Evolutionary conservation across 2,797 vertebrate species (phyloP), one percentile per base, ranked within the genome.

Genomic region (Sebastes nivosus): DNA sequence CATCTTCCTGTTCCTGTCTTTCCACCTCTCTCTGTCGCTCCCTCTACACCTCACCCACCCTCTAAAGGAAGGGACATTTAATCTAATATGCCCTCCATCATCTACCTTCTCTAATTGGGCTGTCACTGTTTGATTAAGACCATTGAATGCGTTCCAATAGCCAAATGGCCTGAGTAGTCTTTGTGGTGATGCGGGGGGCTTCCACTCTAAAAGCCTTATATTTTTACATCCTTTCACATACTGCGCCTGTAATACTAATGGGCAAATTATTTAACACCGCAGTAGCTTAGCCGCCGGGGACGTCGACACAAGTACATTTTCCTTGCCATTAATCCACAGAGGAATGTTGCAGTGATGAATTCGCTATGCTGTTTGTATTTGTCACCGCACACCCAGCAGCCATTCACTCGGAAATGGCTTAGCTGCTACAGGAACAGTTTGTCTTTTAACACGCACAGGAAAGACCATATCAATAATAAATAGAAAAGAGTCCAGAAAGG

Each of bases 51-150:
- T 79, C 59, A 68, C 24, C 42, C 67, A 2, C 59, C 82, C 29
- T 72, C 22, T 70, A 46, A 60, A 46, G 27, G 36, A 30, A 27
- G 18, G 69, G 16, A 2, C 24, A 83, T 90, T 64, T 60, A 77
- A 88, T 86, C 65, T 67, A 71, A 82, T 86, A 58, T 72, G 9
- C 74, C 81, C 66, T 74, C 72, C 46, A 72, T 84, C 77, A 81
- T 81, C 83, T 63, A 70, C 71, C 83, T 68, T 76, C 80, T 75
- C 81, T 92, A 79, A 82, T 81, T 87, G 73, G 75, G 8, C 81
- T 86, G 74, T 87, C 84, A 77, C 69, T 54, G 68, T 73, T 84
- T 91, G 84, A 88, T 87, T 82, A 79, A 81, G 78, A 68, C 72
- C 57, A 30, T 20, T 80, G 58, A 85, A 72, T 81, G 50, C 2